Percentiles rank a stretch among this genome's conserved stretches.
These are phyloP conservation scores for Sebastes steindachneri DNA, from an alignment of 2,797 vertebrate genomes.

Conservation along the genomic window DNA sequence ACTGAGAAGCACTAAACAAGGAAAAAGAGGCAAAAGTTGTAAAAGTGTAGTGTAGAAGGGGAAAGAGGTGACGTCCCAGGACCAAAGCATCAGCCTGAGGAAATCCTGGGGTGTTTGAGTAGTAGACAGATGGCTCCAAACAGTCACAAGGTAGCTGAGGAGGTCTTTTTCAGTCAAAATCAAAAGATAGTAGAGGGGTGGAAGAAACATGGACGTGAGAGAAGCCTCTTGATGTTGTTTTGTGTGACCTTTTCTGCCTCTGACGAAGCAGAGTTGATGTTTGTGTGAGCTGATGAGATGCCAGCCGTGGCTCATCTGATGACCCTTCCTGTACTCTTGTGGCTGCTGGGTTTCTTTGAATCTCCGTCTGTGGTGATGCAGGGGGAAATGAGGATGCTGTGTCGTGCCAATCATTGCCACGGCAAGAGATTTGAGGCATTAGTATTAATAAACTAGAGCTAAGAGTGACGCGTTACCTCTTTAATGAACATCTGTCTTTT, in stretches of 20 bases:
- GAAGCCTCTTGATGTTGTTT: conserved; percentile 26
- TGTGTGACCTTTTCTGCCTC: conserved; percentile 21
- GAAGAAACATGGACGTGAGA: conserved; percentile 1
- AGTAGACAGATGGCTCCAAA: background rate
- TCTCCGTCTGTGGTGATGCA: conserved; percentile 1
- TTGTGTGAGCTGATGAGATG: conserved; percentile 42
- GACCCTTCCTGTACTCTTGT: conserved; percentile 1
- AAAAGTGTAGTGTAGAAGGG: background rate
- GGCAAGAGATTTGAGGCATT: background rate
- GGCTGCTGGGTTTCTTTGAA: conserved; percentile 3
- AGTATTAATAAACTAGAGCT: background rate
- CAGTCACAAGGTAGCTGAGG: background rate
- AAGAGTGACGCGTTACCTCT: background rate
- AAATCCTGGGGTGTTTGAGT: background rate
- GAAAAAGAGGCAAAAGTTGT: background rate
- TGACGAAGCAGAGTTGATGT: conserved; percentile 13
- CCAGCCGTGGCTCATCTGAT: conserved; percentile 10
- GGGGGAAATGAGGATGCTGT: background rate
- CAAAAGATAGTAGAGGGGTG: background rate
- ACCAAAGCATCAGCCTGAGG: background rate
- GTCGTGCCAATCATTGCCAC: background rate
- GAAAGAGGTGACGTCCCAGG: background rate
- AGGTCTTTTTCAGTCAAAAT: background rate
- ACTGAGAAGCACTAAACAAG: background rate
- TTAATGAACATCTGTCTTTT: background rate